Evolutionary conservation across 1,140 invertebrate species (phyloP).

Genomic region (Drosophila carrolli): DNA sequence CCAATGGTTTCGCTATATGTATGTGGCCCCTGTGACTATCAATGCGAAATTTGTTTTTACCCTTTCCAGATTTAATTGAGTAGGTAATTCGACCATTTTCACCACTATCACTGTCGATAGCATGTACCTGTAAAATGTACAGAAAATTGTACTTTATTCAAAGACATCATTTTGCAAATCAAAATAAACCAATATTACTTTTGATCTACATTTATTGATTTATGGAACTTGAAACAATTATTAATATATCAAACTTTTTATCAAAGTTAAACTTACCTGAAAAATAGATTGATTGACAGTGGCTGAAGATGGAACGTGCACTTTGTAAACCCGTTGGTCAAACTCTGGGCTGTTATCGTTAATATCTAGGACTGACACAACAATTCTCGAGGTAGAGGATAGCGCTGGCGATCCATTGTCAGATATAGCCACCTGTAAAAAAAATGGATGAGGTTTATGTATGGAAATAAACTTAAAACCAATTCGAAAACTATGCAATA

Average conservation of each 20-base stretch:
- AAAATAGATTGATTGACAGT: conserved; percentile 87
- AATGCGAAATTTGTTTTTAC: conserved; percentile 91
- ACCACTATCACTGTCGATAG: conserved; percentile 93
- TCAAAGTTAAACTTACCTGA: conserved; percentile 85
- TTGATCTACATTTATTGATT: too few species aligned
- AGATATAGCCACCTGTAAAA: conserved; percentile 89
- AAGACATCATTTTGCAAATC: not conserved
- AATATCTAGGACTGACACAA: conserved; percentile 92
- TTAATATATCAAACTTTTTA: too few species aligned
- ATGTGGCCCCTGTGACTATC: conserved; percentile 92
- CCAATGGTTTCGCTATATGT: conserved; percentile 89
- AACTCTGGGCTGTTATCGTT: conserved; percentile 95
- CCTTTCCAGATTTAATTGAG: conserved; percentile 90
- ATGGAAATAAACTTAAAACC: too few species aligned
- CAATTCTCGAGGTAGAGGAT: conserved; percentile 92
- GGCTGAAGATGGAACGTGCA: conserved; percentile 89
- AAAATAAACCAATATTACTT: not conserved
- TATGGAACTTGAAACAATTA: too few species aligned
- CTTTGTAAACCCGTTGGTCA: conserved; percentile 91
- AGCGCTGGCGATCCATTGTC: conserved; percentile 92
- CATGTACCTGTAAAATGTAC: conserved; percentile 88
- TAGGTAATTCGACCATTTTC: conserved; percentile 93
- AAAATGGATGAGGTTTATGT: not conserved
- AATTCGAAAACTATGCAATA: too few species aligned
- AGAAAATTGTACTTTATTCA: too few species aligned